Percentiles rank a stretch among this genome's conserved stretches.
These are phyloP conservation scores for Sitophilus oryzae DNA, from an alignment of 1,140 invertebrate species.

Conservation along the genomic window DNA sequence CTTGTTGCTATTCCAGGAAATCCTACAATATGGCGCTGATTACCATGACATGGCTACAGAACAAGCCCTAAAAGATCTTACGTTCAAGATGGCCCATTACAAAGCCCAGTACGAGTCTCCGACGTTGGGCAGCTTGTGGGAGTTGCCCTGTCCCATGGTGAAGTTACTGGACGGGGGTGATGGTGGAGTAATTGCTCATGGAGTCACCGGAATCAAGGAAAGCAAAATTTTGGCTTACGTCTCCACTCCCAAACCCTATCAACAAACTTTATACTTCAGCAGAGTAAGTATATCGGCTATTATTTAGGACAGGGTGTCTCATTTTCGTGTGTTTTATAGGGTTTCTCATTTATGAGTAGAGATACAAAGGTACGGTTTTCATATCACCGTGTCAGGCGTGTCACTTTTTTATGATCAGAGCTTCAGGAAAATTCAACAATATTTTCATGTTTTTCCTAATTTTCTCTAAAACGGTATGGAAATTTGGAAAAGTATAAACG, in stretches of 20 bases:
- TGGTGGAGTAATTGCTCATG: slow-evolving; percentile 54
- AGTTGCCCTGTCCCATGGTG: slow-evolving; percentile 51
- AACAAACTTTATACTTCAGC: slow-evolving; percentile 40
- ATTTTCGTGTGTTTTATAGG: too few relatives aligned
- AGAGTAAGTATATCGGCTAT: too few relatives aligned
- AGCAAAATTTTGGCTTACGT: slow-evolving; percentile 71
- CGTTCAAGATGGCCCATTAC: slow-evolving; percentile 81
- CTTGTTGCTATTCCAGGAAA: slow-evolving; percentile 56
- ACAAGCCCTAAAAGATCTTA: slow-evolving; percentile 73
- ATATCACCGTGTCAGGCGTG: too few relatives aligned
- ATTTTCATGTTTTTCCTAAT: too few relatives aligned
- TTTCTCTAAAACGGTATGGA: too few relatives aligned
- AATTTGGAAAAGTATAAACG: too few relatives aligned
- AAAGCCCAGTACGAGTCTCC: slow-evolving; percentile 73
- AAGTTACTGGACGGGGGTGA: slow-evolving; percentile 66
- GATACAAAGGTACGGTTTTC: too few relatives aligned
- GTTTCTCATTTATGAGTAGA: too few relatives aligned
- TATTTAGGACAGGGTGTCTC: too few relatives aligned
- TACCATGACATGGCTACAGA: slow-evolving; percentile 73
- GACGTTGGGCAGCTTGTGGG: slow-evolving; percentile 46
- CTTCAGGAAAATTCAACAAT: too few relatives aligned
- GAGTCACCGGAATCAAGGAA: slow-evolving; percentile 63
- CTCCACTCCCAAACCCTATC: slow-evolving; percentile 60
- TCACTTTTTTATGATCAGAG: too few relatives aligned
- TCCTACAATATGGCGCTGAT: slow-evolving; percentile 85